Percentiles rank a stretch among this genome's conserved stretches.
Evolutionary conservation across 2,888 invertebrate genomes (phyloP).

Genomic region (Sepiola atlantica): DNA sequence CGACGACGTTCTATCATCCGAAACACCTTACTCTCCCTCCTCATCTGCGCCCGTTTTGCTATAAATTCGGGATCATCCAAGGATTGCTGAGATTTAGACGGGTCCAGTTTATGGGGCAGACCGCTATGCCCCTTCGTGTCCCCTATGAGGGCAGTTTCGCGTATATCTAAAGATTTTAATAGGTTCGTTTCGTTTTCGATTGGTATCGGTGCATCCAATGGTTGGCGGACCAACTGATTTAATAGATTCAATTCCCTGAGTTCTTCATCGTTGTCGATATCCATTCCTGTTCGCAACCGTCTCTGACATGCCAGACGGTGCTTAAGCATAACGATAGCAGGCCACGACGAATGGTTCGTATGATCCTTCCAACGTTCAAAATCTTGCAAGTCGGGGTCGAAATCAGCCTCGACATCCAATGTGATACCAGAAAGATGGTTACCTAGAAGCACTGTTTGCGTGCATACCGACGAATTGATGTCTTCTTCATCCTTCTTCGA

Average conservation of each 20-base stretch:
- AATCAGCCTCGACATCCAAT: conserved; percentile 52
- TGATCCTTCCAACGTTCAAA: not conserved
- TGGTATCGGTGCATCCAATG: conserved; percentile 56
- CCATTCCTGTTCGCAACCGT: conserved; percentile 39
- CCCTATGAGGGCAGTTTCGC: conserved; percentile 61
- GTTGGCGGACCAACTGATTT: conserved; percentile 47
- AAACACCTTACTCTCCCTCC: conserved; percentile 66
- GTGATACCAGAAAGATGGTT: conserved; percentile 52
- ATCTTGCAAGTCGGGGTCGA: not conserved
- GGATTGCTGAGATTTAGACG: conserved; percentile 62
- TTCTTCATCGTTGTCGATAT: conserved; percentile 48
- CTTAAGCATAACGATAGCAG: conserved; percentile 52
- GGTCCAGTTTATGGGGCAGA: conserved; percentile 59
- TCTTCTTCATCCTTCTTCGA: not conserved
- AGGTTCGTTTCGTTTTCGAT: conserved; percentile 67
- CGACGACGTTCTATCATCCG: conserved; percentile 62
- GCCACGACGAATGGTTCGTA: conserved; percentile 46
- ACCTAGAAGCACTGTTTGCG: not conserved
- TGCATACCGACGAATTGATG: not conserved
- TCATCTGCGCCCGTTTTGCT: conserved; percentile 55
- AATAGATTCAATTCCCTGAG: not conserved
- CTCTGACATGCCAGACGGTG: conserved; percentile 48
- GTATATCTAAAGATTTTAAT: conserved; percentile 59
- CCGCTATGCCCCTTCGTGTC: conserved; percentile 60
- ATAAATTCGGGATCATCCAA: conserved; percentile 52